Evolutionary conservation across 2,113 vertebrate genomes (phyloP), one percentile per base, ranked within the genome.

Genomic region (Passer domesticus): DNA sequence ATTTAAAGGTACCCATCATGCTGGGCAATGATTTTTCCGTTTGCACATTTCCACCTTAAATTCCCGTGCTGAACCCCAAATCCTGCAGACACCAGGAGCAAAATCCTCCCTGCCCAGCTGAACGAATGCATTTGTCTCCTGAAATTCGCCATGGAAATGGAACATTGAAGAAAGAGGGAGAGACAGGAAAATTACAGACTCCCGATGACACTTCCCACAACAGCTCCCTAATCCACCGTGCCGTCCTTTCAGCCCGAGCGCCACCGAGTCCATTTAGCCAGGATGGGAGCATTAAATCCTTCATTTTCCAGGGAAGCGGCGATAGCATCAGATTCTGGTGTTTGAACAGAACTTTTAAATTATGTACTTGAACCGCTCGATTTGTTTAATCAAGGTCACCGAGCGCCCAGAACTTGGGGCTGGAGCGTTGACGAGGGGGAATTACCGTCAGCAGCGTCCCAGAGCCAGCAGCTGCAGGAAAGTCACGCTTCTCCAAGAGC

Each of bases 341-440:
- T 95, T 96, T 86, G 94, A 96, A 73, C 92, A 95, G 94, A 84
- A 89, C 86, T 94, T 95, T 62, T 39, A 64, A 93, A 94, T 95
- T 23, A 84, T 19, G 56, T 68, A 69, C 90, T 95, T 53, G 84
- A 94, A 72, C 88, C 13, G n/a, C 63, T 79, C 15, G 12, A 84
- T 95, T 96, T 96, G 92, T 87, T 96, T 94, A 89, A 85, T 74
- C 88, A 87, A 94, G 92, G 95, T 92, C 35, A 15, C 44, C 28
- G 30, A 10, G 79, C 46, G 16, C 46, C 1, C 2, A 67, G 83
- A 53, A 63, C 2, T 1, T 18, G 5, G 31, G 41, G 53, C 80
- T 4, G 59, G 35, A 46, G 91, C 16, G 31, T 24, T 64, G 81
- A 84, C 2, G 8, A 41, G 72, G 33, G 74, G 6, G 81, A 93